Percentiles rank a stretch among this genome's conserved stretches.
These are phyloP conservation scores for Apamea anceps DNA, from an alignment of 2,888 invertebrate species.

Conservation along the genomic window DNA sequence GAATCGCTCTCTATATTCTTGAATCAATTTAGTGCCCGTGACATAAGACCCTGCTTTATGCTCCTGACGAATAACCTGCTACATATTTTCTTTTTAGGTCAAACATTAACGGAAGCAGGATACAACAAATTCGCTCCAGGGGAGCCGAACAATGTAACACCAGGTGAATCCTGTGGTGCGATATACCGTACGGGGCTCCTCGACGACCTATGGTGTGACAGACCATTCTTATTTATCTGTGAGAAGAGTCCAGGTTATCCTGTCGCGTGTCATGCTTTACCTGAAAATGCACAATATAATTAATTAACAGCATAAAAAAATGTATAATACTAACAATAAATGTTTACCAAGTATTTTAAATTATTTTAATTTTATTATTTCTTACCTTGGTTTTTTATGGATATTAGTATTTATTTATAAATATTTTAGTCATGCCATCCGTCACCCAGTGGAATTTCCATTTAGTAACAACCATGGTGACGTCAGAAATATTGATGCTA, in stretches of 20 bases:
- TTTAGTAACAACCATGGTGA: background rate
- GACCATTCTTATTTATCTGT: background rate
- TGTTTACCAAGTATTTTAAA: background rate
- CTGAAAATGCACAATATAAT: background rate
- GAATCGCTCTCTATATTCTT: background rate
- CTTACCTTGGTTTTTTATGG: background rate
- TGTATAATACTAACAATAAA: background rate
- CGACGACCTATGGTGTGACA: conserved; percentile 12
- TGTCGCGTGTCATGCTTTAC: background rate
- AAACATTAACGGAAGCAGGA: conserved; percentile 23
- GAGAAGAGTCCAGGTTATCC: conserved; percentile 12
- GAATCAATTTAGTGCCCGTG: too few relatives aligned
- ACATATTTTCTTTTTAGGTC: conserved; percentile 2
- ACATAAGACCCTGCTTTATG: too few relatives aligned
- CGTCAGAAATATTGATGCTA: background rate
- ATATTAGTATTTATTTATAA: too few relatives aligned
- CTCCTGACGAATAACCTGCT: background rate
- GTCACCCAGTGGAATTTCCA: too few relatives aligned
- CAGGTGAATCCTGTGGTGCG: conserved; percentile 9
- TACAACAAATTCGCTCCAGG: background rate
- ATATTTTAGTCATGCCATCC: background rate
- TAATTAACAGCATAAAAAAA: too few relatives aligned
- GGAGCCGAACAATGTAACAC: background rate
- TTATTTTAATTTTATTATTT: background rate
- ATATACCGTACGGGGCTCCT: conserved; percentile 1